A percentile compares a stretch with the other conserved stretches of the same genome.
These are phyloP conservation scores for Heteronetta atricapilla DNA, from an alignment of 2,113 vertebrate species.

Conservation along the genomic window DNA sequence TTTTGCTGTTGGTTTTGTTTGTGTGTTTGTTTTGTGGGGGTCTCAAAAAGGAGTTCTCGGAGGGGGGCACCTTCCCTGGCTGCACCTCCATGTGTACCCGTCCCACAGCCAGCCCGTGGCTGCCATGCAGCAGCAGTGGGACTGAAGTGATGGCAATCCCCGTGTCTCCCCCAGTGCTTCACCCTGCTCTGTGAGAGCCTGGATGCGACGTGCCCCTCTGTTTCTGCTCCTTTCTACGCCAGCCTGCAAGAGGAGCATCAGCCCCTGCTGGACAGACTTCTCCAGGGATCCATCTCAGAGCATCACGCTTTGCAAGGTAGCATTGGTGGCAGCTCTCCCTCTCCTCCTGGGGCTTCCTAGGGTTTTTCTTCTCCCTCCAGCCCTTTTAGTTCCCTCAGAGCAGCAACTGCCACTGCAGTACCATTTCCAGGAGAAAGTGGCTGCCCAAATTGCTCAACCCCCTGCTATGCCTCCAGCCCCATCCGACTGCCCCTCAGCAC, in stretches of 20 bases:
- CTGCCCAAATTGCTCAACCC: not conserved
- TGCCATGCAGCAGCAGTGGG: not conserved
- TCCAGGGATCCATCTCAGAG: slow-evolving; percentile 56
- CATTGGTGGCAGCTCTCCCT: not conserved
- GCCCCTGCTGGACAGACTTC: slow-evolving; percentile 61
- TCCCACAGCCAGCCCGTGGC: not conserved
- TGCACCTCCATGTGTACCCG: not conserved
- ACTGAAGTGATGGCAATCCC: not conserved
- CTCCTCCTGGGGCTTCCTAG: not conserved
- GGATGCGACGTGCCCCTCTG: slow-evolving; percentile 26
- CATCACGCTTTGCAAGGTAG: slow-evolving; percentile 69
- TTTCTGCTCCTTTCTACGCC: slow-evolving; percentile 72
- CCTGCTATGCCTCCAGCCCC: not conserved
- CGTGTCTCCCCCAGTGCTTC: slow-evolving; percentile 72
- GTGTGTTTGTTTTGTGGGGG: too few species aligned
- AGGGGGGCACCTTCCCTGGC: not conserved
- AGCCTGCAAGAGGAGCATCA: slow-evolving; percentile 63
- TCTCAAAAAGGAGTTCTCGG: not conserved
- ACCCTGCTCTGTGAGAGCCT: slow-evolving; percentile 72
- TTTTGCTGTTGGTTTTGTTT: not conserved
- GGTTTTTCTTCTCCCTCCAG: not conserved
- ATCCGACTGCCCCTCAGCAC: not conserved
- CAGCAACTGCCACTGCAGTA: not conserved
- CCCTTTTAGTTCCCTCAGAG: not conserved
- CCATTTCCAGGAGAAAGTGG: not conserved